phyloP scores from a whole-genome alignment of 2,113 vertebrate genomes.

The Sprattus sprattus region DNA sequence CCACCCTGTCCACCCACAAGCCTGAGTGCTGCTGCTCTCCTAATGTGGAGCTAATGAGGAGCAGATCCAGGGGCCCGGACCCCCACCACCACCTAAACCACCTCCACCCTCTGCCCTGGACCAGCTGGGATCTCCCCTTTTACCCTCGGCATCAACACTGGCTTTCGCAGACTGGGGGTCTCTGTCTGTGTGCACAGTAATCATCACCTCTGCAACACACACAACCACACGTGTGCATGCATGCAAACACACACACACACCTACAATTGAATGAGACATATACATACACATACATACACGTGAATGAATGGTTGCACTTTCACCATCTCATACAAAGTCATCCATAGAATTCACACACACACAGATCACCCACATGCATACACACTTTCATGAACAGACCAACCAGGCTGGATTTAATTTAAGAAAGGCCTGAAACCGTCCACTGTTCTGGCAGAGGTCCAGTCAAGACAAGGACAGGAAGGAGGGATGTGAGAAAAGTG shows the following conservation, averaged over 20 bases:
- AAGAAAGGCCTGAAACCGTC: slow-evolving; percentile 13
- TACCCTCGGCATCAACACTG: neutral
- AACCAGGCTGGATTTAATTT: slow-evolving; percentile 27
- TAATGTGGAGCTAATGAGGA: neutral
- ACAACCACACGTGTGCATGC: neutral
- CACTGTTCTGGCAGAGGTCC: slow-evolving; percentile 19
- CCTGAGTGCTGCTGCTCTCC: neutral
- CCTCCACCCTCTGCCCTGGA: no score
- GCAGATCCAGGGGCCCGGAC: neutral
- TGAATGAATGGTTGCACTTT: neutral
- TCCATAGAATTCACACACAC: neutral
- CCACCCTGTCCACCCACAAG: neutral
- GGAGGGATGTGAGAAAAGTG: neutral
- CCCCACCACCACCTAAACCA: neutral
- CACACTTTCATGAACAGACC: slow-evolving; percentile 11
- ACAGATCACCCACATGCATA: neutral
- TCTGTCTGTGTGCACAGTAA: neutral
- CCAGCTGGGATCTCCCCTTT: neutral
- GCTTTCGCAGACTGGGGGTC: neutral
- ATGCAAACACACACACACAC: neutral
- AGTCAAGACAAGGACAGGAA: slow-evolving; percentile 5
- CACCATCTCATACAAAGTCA: neutral
- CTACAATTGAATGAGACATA: neutral
- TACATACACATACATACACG: neutral
- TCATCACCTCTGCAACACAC: neutral